A percentile compares a stretch with the other conserved stretches of the same genome.
Conservation (phyloP, 2,888 invertebrate species). For the Byasa hedistus region DNA sequence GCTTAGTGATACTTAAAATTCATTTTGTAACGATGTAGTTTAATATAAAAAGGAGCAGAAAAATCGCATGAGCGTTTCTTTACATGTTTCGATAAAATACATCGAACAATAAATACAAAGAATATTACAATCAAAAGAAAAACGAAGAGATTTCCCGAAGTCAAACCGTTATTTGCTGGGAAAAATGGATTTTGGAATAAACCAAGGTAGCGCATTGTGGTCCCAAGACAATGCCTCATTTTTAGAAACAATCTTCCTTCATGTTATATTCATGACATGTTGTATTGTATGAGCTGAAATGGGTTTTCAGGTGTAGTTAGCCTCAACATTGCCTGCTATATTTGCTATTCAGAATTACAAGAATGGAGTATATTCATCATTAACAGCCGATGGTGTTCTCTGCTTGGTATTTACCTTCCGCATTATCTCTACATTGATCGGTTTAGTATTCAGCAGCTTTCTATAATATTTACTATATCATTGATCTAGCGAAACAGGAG, state of each 20-base stretch:
- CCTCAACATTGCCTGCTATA: neutral
- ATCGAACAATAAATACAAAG: neutral
- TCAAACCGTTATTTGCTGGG: slow-evolving; percentile 37
- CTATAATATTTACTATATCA: too few species aligned
- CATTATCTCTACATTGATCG: too few species aligned
- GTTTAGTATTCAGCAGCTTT: too few species aligned
- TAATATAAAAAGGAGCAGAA: neutral
- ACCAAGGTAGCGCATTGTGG: slow-evolving; percentile 48
- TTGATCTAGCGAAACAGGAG: too few species aligned
- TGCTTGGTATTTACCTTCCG: too few species aligned
- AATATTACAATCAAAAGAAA: slow-evolving; percentile 29
- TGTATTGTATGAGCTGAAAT: slow-evolving; percentile 29
- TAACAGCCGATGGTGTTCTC: too few species aligned
- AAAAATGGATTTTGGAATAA: slow-evolving; percentile 47
- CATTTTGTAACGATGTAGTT: too few species aligned
- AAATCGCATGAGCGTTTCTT: neutral
- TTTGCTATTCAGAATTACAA: too few species aligned
- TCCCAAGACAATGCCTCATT: slow-evolving; percentile 51
- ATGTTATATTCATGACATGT: slow-evolving; percentile 41
- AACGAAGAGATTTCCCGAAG: slow-evolving; percentile 23
- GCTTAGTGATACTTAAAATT: too few species aligned
- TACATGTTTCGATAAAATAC: neutral
- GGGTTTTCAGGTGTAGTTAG: slow-evolving; percentile 14
- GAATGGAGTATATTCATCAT: too few species aligned
- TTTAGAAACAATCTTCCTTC: slow-evolving; percentile 41